Evolutionary conservation across 2,113 vertebrate species (phyloP).

Genomic region (Prunella himalayana): DNA sequence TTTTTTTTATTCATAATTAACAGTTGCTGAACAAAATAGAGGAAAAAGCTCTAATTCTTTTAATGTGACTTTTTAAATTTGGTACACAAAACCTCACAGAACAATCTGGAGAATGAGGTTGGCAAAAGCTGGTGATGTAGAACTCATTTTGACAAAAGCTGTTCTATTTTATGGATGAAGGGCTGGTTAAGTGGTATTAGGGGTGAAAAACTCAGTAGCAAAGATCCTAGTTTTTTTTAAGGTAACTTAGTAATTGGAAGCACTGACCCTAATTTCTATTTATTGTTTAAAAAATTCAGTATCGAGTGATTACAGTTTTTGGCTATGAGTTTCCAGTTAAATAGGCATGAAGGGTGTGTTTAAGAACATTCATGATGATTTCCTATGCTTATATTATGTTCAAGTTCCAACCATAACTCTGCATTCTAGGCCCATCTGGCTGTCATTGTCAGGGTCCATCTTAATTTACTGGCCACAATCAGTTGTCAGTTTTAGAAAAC

Average conservation of each 20-base stretch:
- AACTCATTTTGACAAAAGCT: neutral
- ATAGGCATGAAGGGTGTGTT: slow-evolving; percentile 39
- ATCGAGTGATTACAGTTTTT: slow-evolving; percentile 6
- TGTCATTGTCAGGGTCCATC: slow-evolving; percentile 34
- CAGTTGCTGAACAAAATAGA: neutral
- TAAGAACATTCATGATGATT: slow-evolving; percentile 53
- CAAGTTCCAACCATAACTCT: slow-evolving; percentile 36
- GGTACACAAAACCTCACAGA: neutral
- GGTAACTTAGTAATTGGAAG: neutral
- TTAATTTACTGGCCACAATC: slow-evolving; percentile 57
- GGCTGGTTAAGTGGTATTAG: neutral
- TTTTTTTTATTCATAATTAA: neutral
- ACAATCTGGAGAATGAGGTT: neutral
- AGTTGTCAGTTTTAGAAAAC: slow-evolving; percentile 50
- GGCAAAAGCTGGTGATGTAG: neutral
- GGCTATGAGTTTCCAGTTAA: slow-evolving; percentile 22
- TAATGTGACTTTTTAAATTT: neutral
- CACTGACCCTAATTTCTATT: neutral
- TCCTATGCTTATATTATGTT: slow-evolving; percentile 58
- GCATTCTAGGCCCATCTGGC: slow-evolving; percentile 41
- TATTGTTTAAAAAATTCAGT: neutral
- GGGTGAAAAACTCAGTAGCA: no score
- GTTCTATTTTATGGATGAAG: neutral
- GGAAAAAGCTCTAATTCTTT: neutral
- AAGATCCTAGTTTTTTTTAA: neutral